phyloP scores from a whole-genome alignment of 2,888 invertebrate species.

The Panopea generosa region DNA sequence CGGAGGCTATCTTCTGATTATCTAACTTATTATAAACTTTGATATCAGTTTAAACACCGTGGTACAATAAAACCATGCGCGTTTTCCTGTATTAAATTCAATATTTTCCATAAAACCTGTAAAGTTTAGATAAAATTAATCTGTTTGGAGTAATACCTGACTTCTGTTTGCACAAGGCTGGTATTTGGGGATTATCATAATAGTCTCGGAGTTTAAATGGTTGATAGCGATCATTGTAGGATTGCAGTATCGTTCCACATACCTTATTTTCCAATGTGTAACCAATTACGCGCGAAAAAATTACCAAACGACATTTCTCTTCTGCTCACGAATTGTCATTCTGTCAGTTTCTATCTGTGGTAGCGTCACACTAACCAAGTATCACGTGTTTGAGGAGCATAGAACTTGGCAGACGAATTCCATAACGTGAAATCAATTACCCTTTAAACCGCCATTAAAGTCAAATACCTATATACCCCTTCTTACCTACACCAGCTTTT shows the following conservation, averaged over 20 bases:
- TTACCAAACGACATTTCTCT: constrained; percentile 44
- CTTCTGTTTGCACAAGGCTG: constrained; percentile 34
- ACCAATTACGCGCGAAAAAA: constrained; percentile 45
- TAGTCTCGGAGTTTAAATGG: constrained; percentile 41
- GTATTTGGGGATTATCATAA: constrained; percentile 32
- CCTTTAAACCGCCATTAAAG: constrained; percentile 70
- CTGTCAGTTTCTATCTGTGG: constrained; percentile 30
- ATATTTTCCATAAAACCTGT: constrained; percentile 42
- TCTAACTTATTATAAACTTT: background rate
- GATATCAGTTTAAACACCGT: background rate
- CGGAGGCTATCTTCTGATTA: no score
- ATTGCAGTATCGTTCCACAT: constrained; percentile 13
- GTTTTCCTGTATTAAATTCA: background rate
- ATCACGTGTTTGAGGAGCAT: constrained; percentile 19
- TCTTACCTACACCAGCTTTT: background rate
- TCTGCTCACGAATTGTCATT: constrained; percentile 35
- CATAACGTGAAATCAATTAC: constrained; percentile 63
- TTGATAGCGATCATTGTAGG: constrained; percentile 36
- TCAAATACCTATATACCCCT: constrained; percentile 18
- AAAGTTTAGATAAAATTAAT: constrained; percentile 34
- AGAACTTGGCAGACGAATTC: constrained; percentile 42
- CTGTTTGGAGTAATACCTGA: constrained; percentile 29
- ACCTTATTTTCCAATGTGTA: constrained; percentile 37
- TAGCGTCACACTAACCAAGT: constrained; percentile 7
- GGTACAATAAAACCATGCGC: background rate